Conservation (phyloP, 2,888 invertebrate species). For the Chorisops tibialis region DNA sequence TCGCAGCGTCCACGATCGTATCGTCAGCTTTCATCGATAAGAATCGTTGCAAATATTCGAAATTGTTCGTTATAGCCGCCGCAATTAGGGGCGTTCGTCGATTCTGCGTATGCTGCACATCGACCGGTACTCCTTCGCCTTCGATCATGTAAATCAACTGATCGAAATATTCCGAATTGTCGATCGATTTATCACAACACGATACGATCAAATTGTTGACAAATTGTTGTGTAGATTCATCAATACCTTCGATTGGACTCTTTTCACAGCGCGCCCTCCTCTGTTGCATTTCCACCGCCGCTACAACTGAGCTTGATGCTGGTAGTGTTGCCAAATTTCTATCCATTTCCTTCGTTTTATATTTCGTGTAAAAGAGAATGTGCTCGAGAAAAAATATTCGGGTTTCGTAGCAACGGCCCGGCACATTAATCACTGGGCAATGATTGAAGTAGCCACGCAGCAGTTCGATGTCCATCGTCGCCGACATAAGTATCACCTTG, state of each 20-base stretch:
- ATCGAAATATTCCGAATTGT: slow-evolving; percentile 65
- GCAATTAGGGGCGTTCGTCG: slow-evolving; percentile 74
- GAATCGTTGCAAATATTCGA: slow-evolving; percentile 66
- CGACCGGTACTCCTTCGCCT: slow-evolving; percentile 72
- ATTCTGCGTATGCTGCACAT: slow-evolving; percentile 65
- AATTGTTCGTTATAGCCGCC: slow-evolving; percentile 68
- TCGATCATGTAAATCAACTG: slow-evolving; percentile 75
- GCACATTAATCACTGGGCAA: slow-evolving; percentile 72
- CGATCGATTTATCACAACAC: slow-evolving; percentile 33
- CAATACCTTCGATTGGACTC: slow-evolving; percentile 11
- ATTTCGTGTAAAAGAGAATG: slow-evolving; percentile 60
- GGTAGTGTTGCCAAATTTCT: background rate
- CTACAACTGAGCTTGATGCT: background rate
- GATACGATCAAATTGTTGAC: slow-evolving; percentile 50
- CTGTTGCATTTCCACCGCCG: background rate
- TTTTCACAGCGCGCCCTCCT: too few species aligned
- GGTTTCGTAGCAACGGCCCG: slow-evolving; percentile 73
- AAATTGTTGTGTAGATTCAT: slow-evolving; percentile 54
- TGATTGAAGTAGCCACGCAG: slow-evolving; percentile 80
- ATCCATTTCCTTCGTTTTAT: slow-evolving; percentile 41
- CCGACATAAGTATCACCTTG: slow-evolving; percentile 90
- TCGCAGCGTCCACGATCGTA: slow-evolving; percentile 35
- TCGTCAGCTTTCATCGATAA: slow-evolving; percentile 63
- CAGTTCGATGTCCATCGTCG: slow-evolving; percentile 80
- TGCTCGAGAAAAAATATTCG: slow-evolving; percentile 78